These are phyloP conservation scores for Kryptolebias marmoratus DNA, from an alignment of 2,113 vertebrate species.

Conservation along the genomic window DNA sequence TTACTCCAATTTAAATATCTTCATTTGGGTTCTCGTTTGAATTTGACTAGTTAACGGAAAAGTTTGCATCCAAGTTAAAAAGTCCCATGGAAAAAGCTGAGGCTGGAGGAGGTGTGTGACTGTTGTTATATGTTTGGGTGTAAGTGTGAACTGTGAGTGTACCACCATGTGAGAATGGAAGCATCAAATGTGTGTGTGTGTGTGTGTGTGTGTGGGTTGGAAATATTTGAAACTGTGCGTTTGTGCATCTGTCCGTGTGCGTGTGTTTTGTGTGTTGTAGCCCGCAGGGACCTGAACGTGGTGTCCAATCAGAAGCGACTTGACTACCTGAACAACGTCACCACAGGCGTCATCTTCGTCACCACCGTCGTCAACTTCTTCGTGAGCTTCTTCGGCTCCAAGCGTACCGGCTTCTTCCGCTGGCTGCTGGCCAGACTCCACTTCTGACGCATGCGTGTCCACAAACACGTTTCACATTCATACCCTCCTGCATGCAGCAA, in stretches of 20 bases:
- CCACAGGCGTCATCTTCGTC: conserved; percentile 70
- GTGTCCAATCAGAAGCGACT: conserved; percentile 77
- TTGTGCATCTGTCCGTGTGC: conserved; percentile 39
- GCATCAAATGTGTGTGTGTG: conserved; percentile 6
- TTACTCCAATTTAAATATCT: no score
- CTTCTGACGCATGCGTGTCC: conserved; percentile 57
- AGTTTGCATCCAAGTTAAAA: conserved; percentile 3
- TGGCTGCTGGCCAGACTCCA: conserved; percentile 77
- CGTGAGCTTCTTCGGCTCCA: conserved; percentile 77
- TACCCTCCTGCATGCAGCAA: neutral
- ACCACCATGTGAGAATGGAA: conserved; percentile 7
- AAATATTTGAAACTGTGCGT: conserved; percentile 58
- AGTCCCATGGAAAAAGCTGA: conserved; percentile 2
- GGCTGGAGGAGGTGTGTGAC: conserved; percentile 9
- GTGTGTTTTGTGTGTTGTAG: conserved; percentile 52
- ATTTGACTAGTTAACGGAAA: no score
- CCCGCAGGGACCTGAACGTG: conserved; percentile 79
- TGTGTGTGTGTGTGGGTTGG: conserved; percentile 35
- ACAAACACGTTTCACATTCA: neutral
- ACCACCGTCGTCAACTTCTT: conserved; percentile 74
- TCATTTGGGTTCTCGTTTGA: neutral
- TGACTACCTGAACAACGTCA: conserved; percentile 76
- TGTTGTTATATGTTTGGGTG: neutral
- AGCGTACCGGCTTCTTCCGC: conserved; percentile 79
- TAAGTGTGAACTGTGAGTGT: neutral